These are phyloP conservation scores for Cephus runcator DNA, from an alignment of 2,888 invertebrate genomes.

Conservation along the genomic window DNA sequence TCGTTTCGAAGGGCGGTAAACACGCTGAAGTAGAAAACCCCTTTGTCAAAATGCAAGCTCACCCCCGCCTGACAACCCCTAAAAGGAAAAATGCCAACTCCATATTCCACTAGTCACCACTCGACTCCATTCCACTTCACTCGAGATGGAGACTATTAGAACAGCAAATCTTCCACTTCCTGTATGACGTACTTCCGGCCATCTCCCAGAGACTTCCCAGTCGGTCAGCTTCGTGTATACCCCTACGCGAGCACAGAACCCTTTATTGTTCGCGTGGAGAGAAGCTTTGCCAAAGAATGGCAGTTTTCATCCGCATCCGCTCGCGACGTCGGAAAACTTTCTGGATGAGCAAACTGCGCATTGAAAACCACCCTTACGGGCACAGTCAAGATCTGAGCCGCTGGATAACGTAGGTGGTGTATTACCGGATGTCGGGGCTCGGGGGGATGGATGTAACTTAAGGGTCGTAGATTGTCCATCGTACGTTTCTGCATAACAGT, in stretches of 20 bases:
- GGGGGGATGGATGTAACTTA: background rate
- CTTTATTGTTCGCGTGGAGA: background rate
- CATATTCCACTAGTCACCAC: background rate
- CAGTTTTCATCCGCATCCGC: background rate
- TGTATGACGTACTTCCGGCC: background rate
- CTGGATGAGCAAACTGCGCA: background rate
- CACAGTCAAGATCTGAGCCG: background rate
- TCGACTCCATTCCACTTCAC: background rate
- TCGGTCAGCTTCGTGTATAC: background rate
- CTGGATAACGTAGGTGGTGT: background rate
- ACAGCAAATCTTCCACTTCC: background rate
- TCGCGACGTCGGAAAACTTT: background rate
- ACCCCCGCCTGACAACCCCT: background rate
- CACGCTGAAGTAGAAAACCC: constrained; percentile 33
- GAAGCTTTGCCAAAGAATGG: background rate
- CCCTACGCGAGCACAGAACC: background rate
- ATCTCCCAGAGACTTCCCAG: background rate
- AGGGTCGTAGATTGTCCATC: background rate
- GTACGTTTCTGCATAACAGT: background rate
- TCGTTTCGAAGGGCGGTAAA: constrained; percentile 34
- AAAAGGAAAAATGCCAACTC: background rate
- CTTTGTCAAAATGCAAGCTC: background rate
- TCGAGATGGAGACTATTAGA: background rate
- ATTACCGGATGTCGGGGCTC: background rate
- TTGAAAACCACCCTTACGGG: background rate